Conservation (phyloP, 2,113 vertebrate species). For the Bubo blakistoni region DNA sequence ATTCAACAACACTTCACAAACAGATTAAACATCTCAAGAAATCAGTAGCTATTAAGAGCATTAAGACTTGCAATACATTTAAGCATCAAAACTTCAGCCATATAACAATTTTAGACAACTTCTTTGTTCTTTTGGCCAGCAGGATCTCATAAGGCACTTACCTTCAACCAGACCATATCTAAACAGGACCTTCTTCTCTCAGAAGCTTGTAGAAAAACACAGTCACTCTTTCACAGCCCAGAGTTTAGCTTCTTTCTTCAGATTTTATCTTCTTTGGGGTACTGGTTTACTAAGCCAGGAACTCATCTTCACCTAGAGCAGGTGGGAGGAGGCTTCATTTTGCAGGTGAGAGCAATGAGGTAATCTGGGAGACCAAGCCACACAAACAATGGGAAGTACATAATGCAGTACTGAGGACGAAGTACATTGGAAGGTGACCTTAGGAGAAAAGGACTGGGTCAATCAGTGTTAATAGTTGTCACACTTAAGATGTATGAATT, state of each 20-base stretch:
- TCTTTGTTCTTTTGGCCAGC: too few relatives aligned
- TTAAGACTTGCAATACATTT: accelerated
- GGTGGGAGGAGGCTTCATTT: background rate
- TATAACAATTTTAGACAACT: background rate
- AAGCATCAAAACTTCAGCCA: background rate
- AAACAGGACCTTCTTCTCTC: accelerated
- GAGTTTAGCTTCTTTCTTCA: accelerated
- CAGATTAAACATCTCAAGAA: background rate
- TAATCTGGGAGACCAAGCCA: background rate
- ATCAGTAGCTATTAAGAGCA: accelerated
- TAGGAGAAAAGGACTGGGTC: background rate
- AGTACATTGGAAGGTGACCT: background rate
- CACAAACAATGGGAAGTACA: background rate
- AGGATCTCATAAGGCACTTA: accelerated
- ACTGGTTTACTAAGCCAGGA: background rate
- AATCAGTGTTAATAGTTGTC: background rate
- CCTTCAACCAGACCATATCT: accelerated
- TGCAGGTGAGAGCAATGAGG: background rate
- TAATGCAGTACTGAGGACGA: background rate
- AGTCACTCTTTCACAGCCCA: accelerated
- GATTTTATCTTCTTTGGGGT: background rate
- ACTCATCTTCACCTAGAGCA: background rate
- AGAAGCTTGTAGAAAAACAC: accelerated
- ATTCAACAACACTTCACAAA: background rate
- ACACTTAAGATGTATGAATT: background rate